A percentile compares a stretch with the other conserved stretches of the same genome.
phyloP scores from a whole-genome alignment of 2,113 vertebrate genomes.

The Engraulis encrasicolus region DNA sequence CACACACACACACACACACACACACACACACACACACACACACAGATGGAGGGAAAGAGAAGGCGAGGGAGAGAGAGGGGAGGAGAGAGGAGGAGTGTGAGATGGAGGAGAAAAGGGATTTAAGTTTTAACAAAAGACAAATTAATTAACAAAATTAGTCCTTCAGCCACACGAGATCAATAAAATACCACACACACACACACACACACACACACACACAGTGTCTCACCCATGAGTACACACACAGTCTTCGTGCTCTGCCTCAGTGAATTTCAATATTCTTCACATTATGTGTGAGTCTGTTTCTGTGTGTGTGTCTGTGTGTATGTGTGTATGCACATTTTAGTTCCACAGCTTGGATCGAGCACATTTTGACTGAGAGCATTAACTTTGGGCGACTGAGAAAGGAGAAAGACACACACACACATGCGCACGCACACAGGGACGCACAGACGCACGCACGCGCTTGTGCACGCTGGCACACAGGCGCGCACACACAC shows the following conservation, averaged over 20 bases:
- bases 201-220: constrained; percentile 31
- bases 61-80: too few relatives aligned
- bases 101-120: constrained; percentile 12
- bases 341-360: constrained; percentile 14
- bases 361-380: background rate
- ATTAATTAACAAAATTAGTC: constrained; percentile 43
- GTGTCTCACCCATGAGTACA: background rate
- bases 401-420: background rate
- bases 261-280: constrained; percentile 15
- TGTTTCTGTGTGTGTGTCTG: constrained; percentile 1
- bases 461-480: too few relatives aligned
- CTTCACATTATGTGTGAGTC: constrained; percentile 13
- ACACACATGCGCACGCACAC: too few relatives aligned
- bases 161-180: constrained; percentile 25
- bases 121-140: constrained; percentile 25
- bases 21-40: constrained; percentile 7
- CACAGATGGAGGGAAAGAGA: too few relatives aligned
- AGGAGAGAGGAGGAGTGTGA: too few relatives aligned
- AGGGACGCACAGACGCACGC: too few relatives aligned
- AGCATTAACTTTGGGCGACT: background rate
- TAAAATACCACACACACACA: too few relatives aligned
- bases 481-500: too few relatives aligned
- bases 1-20: background rate
- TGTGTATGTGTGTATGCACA: background rate
- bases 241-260: constrained; percentile 6